Evolutionary conservation across 2,888 invertebrate species (phyloP).

Genomic region (Galerucella pusilla): DNA sequence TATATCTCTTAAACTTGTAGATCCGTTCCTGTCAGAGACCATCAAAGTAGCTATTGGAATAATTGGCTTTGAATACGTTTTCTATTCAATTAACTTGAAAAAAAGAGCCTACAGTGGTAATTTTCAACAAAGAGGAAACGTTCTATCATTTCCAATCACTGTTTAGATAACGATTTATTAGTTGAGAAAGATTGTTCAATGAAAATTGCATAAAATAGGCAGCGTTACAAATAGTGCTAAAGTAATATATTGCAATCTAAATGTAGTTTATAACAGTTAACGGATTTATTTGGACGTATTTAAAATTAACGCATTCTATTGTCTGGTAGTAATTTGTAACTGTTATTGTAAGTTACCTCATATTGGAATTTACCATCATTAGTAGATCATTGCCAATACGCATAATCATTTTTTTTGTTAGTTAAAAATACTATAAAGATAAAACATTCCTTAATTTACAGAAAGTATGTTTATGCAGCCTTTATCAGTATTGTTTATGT

Average conservation of each 20-base stretch:
- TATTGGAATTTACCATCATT: not conserved
- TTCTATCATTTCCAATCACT: not conserved
- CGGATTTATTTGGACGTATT: conserved; percentile 3
- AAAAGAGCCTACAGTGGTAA: no score
- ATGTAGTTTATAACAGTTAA: conserved; percentile 1
- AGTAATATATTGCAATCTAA: not conserved
- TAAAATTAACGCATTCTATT: not conserved
- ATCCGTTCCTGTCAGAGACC: no score
- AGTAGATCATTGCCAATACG: not conserved
- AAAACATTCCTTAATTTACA: not conserved
- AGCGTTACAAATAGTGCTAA: not conserved
- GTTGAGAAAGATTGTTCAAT: conserved; percentile 1
- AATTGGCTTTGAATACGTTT: no score
- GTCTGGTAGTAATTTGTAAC: not conserved
- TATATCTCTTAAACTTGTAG: no score
- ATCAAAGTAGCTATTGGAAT: no score
- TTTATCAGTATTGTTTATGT: not conserved
- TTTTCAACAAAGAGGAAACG: not conserved
- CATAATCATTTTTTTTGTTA: not conserved
- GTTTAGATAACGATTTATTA: not conserved
- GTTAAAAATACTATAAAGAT: not conserved
- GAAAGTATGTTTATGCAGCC: no score
- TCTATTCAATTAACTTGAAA: no score
- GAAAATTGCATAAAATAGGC: not conserved
- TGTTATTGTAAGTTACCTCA: not conserved